Base-by-base conservation (phyloP, 2,113 vertebrate genomes). In the Prietella phreatophila region DNA sequence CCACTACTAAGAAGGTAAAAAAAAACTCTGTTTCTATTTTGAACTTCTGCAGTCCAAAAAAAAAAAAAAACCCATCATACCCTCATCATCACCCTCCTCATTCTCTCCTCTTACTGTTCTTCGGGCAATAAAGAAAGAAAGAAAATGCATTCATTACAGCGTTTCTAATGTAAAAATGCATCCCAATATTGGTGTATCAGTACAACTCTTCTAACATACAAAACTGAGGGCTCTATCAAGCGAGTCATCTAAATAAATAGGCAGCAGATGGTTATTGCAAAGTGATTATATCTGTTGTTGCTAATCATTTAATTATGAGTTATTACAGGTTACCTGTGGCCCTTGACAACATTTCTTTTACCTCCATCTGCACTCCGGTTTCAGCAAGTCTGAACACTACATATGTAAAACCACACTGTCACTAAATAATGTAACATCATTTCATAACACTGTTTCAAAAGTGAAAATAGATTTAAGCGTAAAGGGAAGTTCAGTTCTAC, bases 301-400 rank as follows among this genome's bases (percentile, higher is more conserved):
- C 76, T 80, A 80, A 80, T 55, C 30, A 80, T 55, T 80, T 80
- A 6, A 80, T 80, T 30, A 80, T 80, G 50, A 80, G 20, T 55
- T 80, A 80, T 80, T 80, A 55, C 27, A 80, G n/a, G 76, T 80
- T 33, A 80, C 76, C 76, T 55, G 50, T 80, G 76, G 76, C 27
- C 50, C n/a, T 80, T 5, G 47, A 79, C 47, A 19, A 55, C 73
- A 47, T 76, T 80, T 30, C 76, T 30, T 80, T 55, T 55, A 80
- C 9, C 76, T 30, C 76, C 76, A 80, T 80, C 76, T 80, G 76
- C 50, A 30, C 14, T n/a, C 50, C 7, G 3, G 50, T 55, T 19
- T 30, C 47, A 79, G 47, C 9, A 79, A 22, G 20, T 47, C 20
- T 47, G 73, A 47, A 20, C 47, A 8, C 2, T 20, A 15, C n/a